Evolutionary conservation across 2,797 vertebrate genomes (phyloP).

Genomic region (Allobates femoralis): DNA sequence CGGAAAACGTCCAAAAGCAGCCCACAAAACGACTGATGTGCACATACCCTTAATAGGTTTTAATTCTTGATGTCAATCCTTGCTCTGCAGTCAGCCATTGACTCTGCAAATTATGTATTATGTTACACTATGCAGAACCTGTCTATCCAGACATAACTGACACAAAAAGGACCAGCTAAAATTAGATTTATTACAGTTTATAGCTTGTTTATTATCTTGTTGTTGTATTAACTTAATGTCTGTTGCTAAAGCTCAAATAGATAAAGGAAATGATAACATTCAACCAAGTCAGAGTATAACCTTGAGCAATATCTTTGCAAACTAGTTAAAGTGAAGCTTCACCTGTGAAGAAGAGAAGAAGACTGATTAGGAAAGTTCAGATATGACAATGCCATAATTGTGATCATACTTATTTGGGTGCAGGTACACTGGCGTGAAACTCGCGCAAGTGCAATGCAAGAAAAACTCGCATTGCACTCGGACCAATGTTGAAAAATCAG

Average conservation of each 20-base stretch:
- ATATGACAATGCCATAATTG: too few relatives aligned
- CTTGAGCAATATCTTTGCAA: background rate
- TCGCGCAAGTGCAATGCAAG: too few relatives aligned
- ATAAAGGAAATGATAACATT: background rate
- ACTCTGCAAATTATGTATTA: background rate
- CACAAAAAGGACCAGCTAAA: background rate
- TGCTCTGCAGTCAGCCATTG: background rate
- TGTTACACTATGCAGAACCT: background rate
- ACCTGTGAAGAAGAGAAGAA: background rate
- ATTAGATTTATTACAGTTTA: constrained; percentile 7
- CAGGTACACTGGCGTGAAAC: too few relatives aligned
- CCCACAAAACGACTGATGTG: too few relatives aligned
- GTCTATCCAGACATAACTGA: background rate
- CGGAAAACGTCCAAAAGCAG: too few relatives aligned
- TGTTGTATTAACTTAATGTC: background rate
- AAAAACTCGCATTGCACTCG: too few relatives aligned
- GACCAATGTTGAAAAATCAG: too few relatives aligned
- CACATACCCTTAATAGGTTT: too few relatives aligned
- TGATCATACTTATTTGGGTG: too few relatives aligned
- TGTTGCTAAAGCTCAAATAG: constrained; percentile 16
- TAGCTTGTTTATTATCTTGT: background rate
- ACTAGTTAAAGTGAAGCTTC: background rate
- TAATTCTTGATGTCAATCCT: background rate
- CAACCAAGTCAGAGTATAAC: background rate
- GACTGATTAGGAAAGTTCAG: background rate